Evolutionary conservation across 2,797 vertebrate genomes (phyloP).

Genomic region (Nannoperca australis): DNA sequence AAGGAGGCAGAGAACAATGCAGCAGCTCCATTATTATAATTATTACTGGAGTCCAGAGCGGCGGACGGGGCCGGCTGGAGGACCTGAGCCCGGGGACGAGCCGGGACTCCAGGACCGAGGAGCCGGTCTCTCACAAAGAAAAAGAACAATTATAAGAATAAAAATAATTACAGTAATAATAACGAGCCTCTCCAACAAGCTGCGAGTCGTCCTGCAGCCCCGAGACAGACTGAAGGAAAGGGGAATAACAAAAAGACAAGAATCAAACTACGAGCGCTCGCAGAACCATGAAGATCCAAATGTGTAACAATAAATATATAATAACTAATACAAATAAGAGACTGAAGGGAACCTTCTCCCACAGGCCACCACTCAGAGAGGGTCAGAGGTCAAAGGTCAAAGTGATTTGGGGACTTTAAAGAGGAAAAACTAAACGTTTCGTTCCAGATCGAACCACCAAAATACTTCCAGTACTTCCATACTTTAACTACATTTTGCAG

Average conservation of each 20-base stretch:
- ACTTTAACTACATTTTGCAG: too few species aligned
- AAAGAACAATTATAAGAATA: constrained; percentile 55
- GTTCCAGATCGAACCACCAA: too few species aligned
- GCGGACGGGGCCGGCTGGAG: constrained; percentile 42
- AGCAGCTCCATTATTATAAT: constrained; percentile 71
- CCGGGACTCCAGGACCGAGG: constrained; percentile 27
- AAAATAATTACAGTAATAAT: constrained; percentile 61
- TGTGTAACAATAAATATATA: not conserved
- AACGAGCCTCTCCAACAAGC: not conserved
- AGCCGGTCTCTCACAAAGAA: constrained; percentile 23
- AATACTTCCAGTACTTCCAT: too few species aligned
- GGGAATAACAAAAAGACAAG: too few species aligned
- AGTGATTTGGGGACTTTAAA: too few species aligned
- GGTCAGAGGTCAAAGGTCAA: not conserved
- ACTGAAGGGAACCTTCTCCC: not conserved
- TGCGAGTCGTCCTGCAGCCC: not conserved
- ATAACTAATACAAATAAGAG: not conserved
- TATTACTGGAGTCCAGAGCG: constrained; percentile 55
- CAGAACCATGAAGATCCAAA: not conserved
- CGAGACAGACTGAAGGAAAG: too few species aligned
- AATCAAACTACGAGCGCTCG: not conserved
- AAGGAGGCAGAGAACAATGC: constrained; percentile 49
- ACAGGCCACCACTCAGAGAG: not conserved
- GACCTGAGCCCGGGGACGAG: constrained; percentile 34
- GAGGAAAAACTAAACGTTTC: too few species aligned